Base-by-base conservation (phyloP, 92 coral and sea anemone species). In the Ricordea florida region DNA sequence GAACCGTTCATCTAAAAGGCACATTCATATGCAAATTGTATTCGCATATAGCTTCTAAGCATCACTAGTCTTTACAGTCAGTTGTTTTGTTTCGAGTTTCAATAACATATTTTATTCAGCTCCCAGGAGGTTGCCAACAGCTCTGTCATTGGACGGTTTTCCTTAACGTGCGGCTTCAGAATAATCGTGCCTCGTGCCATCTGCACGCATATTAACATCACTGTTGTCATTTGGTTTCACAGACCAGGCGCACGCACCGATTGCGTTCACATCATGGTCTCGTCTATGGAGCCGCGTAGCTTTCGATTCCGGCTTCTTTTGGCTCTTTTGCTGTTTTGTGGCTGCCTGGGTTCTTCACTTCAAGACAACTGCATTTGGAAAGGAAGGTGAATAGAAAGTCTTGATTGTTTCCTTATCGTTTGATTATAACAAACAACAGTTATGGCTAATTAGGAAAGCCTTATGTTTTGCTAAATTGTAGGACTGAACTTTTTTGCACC, bases 111-210 rank as follows among this genome's bases (percentile, higher is more conserved):
- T 51, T 73, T 58, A 73, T 57, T 27, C 25, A 27, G 28, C 23
- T 46, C 80, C 47, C 70, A 43, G 70, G 80, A 73, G 80, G 59
- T 32, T 57, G 21, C 7, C 14, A 2, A 45, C 6, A 35, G 70
- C 41, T 21, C 69, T 47, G 58, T 15, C 22, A 70, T 70, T 70
- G 77, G 77, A 70, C 77, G 24, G 36, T 70, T 52, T 24, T 30
- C 21, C n/a, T 20, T 14, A 27, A 53, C 77, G n/a, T 70, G 77
- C 21, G 77, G 77, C 56, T 55, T 38, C 46, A 6, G 65, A 57
- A 38, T 57, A 74, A 61, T 57, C 8, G 57, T 66, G 88, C 88
- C 88, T 82, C 88, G 88, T 82, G 88, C 88, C 88, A 74, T 55
- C 33, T 67, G 69, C 21, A 65, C 5, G n/a, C 34, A 27, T 27